Conservation (phyloP, 2,797 vertebrate genomes). For the Vireo griseus region DNA sequence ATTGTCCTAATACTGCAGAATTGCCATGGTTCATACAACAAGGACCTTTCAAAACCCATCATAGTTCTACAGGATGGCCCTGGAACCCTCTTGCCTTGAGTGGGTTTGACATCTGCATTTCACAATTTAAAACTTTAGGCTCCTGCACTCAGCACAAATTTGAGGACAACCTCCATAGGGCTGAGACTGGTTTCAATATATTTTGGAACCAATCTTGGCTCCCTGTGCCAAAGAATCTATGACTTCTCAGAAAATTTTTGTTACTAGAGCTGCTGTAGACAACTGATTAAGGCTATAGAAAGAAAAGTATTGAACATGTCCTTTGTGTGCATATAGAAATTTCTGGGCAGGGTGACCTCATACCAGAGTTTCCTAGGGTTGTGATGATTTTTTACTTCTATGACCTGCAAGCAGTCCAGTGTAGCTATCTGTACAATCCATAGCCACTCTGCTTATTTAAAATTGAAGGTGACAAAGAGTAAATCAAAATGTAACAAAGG, state of each 20-base stretch:
- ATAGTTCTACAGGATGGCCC: neutral
- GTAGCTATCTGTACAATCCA: neutral
- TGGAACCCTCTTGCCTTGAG: neutral
- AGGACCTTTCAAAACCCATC: neutral
- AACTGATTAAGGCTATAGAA: neutral
- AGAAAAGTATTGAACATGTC: neutral
- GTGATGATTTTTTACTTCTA: neutral
- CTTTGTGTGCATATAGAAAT: neutral
- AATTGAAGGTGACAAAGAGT: neutral
- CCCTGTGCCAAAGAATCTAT: neutral
- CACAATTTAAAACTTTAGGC: neutral
- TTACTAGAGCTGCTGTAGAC: neutral
- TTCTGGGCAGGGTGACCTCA: neutral
- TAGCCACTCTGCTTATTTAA: neutral
- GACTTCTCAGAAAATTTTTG: neutral
- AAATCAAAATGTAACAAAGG: neutral
- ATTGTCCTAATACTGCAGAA: neutral
- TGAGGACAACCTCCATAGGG: neutral
- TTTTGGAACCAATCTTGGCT: neutral
- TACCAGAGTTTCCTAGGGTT: neutral
- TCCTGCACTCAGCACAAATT: neutral
- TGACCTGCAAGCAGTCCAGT: neutral
- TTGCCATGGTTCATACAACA: neutral
- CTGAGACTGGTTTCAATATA: neutral
- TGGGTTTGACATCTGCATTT: neutral